Conservation (phyloP, 2,888 invertebrate species). For the Drymonia ruficornis region DNA sequence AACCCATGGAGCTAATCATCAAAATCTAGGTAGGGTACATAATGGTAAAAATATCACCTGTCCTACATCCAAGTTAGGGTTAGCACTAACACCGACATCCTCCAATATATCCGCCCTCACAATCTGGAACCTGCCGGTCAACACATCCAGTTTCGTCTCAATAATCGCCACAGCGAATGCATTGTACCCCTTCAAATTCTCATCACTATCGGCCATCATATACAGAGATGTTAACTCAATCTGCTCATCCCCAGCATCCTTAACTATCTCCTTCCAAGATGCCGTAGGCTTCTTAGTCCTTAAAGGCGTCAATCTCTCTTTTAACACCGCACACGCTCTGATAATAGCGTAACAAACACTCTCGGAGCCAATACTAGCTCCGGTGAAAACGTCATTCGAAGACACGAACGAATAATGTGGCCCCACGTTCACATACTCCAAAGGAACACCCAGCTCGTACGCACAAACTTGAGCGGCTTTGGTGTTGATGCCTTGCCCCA, state of each 20-base stretch:
- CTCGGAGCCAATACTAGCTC: conserved; percentile 88
- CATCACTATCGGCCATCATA: conserved; percentile 83
- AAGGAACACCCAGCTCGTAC: conserved; percentile 87
- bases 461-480: conserved; percentile 92
- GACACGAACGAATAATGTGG: conserved; percentile 84
- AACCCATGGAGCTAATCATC: too few relatives aligned
- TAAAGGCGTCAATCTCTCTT: conserved; percentile 83
- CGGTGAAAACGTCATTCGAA: conserved; percentile 87
- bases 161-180: conserved; percentile 86
- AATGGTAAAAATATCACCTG: conserved; percentile 69
- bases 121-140: conserved; percentile 88
- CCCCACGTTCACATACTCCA: conserved; percentile 85
- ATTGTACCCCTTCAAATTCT: conserved; percentile 77
- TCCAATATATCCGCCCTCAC: conserved; percentile 87
- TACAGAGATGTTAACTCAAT: conserved; percentile 86
- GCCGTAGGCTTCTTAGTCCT: conserved; percentile 71
- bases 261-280: conserved; percentile 85
- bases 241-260: conserved; percentile 77
- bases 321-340: conserved; percentile 85
- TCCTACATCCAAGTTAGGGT: conserved; percentile 88
- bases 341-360: conserved; percentile 82
- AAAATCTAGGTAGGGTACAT: too few relatives aligned
- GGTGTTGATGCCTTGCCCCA: conserved; percentile 93
- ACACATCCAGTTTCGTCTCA: conserved; percentile 88
- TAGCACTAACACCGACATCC: conserved; percentile 88